Conservation (phyloP, 2,888 invertebrate genomes). For the Drosophila maculinotata region DNA sequence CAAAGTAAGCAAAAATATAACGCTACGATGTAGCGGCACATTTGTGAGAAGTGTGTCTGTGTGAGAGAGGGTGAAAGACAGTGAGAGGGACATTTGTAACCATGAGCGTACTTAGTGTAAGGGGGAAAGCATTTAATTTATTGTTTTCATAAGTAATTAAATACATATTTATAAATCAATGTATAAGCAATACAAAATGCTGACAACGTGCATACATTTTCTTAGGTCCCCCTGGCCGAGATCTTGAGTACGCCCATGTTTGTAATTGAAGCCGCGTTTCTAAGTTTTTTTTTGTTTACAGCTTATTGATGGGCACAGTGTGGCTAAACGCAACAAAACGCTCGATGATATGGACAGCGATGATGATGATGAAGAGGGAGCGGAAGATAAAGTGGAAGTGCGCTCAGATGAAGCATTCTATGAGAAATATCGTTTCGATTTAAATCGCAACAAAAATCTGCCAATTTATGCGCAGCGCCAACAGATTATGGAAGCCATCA, state of each 20-base stretch:
- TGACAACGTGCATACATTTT: too few species aligned
- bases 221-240: too few species aligned
- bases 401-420: conserved; percentile 75
- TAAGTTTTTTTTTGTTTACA: conserved; percentile 17
- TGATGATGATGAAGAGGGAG: conserved; percentile 61
- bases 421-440: conserved; percentile 77
- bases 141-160: too few species aligned
- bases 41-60: too few species aligned
- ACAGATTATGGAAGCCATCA: conserved; percentile 89
- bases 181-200: too few species aligned
- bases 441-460: conserved; percentile 73
- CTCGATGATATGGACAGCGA: conserved; percentile 80
- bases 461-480: conserved; percentile 80
- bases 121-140: too few species aligned
- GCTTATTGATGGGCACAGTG: conserved; percentile 11
- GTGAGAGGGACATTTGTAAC: neutral
- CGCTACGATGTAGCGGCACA: neutral
- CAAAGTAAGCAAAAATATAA: conserved; percentile 54
- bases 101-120: too few species aligned
- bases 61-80: too few species aligned
- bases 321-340: conserved; percentile 16
- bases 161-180: too few species aligned
- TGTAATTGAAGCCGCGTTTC: conserved; percentile 13
- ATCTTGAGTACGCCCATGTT: too few species aligned
- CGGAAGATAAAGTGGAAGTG: conserved; percentile 25